Evolutionary conservation across 2,797 vertebrate species (phyloP).

Genomic region (Phyllotis vaccarum): DNA sequence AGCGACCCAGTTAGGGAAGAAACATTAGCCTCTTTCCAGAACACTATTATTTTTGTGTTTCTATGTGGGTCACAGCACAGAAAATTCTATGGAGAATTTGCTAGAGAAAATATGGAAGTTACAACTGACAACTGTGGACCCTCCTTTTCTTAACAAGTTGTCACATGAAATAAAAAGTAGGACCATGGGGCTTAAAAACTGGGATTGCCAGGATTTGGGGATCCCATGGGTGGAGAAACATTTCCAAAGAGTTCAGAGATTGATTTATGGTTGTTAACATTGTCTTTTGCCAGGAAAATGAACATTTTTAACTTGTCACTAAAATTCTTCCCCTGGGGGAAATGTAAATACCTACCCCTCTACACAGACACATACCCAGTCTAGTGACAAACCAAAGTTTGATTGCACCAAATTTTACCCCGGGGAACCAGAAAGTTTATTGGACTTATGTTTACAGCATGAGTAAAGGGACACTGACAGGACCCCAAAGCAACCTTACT

Average conservation of each 20-base stretch:
- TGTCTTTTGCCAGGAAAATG: slow-evolving; percentile 56
- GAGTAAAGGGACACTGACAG: background rate
- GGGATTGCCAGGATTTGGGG: background rate
- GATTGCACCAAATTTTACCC: background rate
- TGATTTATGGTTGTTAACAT: slow-evolving; percentile 1
- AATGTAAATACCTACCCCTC: background rate
- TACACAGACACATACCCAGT: background rate
- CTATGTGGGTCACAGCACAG: slow-evolving; percentile 71
- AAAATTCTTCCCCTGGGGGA: background rate
- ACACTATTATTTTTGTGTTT: slow-evolving; percentile 71
- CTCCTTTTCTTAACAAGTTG: slow-evolving; percentile 39
- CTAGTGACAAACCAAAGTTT: background rate
- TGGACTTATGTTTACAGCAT: background rate
- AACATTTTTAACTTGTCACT: slow-evolving; percentile 13
- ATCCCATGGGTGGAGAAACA: slow-evolving; percentile 53
- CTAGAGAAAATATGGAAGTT: slow-evolving; percentile 68
- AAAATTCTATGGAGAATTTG: slow-evolving; percentile 75
- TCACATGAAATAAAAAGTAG: slow-evolving; percentile 55
- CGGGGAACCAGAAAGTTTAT: background rate
- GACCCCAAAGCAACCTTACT: background rate
- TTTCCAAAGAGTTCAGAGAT: slow-evolving; percentile 36
- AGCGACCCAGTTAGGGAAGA: slow-evolving; percentile 77
- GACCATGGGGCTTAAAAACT: background rate
- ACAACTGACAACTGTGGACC: slow-evolving; percentile 38
- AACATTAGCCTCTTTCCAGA: slow-evolving; percentile 70